Evolutionary conservation across 2,888 invertebrate species (phyloP), one percentile per base, ranked within the genome.

Genomic region (Campoletis raptor): DNA sequence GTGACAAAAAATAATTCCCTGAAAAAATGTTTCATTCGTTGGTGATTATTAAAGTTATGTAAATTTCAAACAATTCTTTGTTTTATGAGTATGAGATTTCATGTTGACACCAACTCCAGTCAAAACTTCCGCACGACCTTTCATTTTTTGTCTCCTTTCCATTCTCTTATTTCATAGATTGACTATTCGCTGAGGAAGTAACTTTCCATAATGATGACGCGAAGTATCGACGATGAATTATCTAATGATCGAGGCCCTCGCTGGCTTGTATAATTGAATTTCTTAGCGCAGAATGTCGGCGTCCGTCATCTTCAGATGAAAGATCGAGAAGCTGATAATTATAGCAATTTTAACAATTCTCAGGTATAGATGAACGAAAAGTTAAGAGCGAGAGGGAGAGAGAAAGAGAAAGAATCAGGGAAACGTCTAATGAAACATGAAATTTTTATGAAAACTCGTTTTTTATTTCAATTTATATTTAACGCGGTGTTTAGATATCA

Each of bases 321-420:
- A 67, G 77, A 85, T 72, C 85, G 72, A 70, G 77, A 73, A 15
- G 45, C 48, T 52, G 77, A 72, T 81, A 73, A 85, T 85, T 81
- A 78, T 73, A 81, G 81, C 73, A 77, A 78, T 77, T 54, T 52
- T 54, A 36, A 72, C 54, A 57, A 77, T 73, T 73, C 81, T 52
- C 77, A 42, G 66, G 52, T 70, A 69, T 37, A 18, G 78, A 81
- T 70, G 69, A 54, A 81, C 30, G 70, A 66, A 83, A 81, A 67
- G 64, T 81, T 76, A 30, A n/a, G 10, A 64, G 21, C 45, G 21
- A 67, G 66, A 66, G 67, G 66, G 42, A 42, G 74, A 70, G 57
- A 52, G 40, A 30, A 3, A 30, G 30, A 30, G 70, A 54, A 42
- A 83, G 36, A 52, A 6, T 36, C 7, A 72, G n/a, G 15, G 36